A percentile compares a stretch with the other conserved stretches of the same genome.
Conservation (phyloP, 2,797 vertebrate genomes). For the Heterohyrax brucei region DNA sequence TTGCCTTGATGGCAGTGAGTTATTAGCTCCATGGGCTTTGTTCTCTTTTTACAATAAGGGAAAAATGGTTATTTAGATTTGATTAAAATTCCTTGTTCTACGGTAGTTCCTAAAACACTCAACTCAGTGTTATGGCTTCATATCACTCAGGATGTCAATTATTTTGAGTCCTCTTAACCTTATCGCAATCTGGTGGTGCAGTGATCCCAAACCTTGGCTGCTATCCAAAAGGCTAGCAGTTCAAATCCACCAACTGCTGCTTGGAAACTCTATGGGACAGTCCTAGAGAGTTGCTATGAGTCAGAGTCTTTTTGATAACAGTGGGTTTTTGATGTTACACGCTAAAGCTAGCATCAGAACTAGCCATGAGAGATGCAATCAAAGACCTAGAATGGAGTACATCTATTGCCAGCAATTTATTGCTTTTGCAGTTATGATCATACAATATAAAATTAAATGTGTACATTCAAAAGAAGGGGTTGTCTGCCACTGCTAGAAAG, state of each 20-base stretch:
- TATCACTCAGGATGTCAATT: not conserved
- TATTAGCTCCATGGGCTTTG: not conserved
- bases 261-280: too few species aligned
- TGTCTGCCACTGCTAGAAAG: constrained; percentile 1
- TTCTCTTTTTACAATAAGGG: constrained; percentile 1
- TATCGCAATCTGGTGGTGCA: too few species aligned
- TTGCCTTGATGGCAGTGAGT: too few species aligned
- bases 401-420: not conserved
- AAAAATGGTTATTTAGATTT: constrained; percentile 17
- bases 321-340: not conserved
- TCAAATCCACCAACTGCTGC: too few species aligned
- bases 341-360: not conserved
- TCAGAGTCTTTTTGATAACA: too few species aligned
- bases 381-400: not conserved
- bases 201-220: too few species aligned
- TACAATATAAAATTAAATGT: constrained; percentile 37
- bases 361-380: not conserved
- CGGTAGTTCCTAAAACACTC: not conserved
- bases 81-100: constrained; percentile 14
- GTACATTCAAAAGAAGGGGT: not conserved
- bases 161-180: not conserved
- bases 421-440: not conserved
- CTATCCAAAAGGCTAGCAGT: too few species aligned
- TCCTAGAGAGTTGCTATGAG: too few species aligned
- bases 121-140: not conserved